Base-by-base conservation (phyloP, 2,888 invertebrate species). In the Margaritifera margaritifera region DNA sequence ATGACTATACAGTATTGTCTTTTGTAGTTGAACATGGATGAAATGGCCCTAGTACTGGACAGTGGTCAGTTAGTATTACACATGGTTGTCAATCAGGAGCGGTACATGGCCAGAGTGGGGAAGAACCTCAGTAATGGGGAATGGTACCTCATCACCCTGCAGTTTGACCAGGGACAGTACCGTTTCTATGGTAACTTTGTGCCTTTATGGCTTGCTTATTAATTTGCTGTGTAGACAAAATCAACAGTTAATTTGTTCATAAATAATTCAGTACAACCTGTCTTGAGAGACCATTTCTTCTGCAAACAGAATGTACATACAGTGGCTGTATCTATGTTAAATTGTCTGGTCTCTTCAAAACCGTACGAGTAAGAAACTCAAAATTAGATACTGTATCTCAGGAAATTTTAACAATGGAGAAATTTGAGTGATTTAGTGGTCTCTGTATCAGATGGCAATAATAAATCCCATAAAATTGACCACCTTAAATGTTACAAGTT, bases 131-230 rank as follows among this genome's bases (percentile, higher is more conserved):
- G 71, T 56, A 71, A 74, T 71, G 84, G 83, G 4, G 80, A 83
- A 53, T 87, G 87, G 87, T 80, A 81, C 67, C 73, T 71, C n/a
- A 77, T 85, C 11, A 64, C 71, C 25, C 53, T 82, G 8, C 68
- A 71, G 51, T 68, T 86, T 57, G 70, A 72, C 11, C 74, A 68
- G 11, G 81, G 81, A 19, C 72, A 76, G 15, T 81, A 83, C 67
- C 75, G 71, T 51, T 25, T 84, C 11, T 71, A 80, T 68, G 78
- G 84, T 86, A 70, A 53, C 71, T 62, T 42, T 52, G n/a, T 22
- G 27, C 19, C 19, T 42, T 42, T 15, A 15, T 31, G 15, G 11
- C 15, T 42, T 42, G 42, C 3, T 42, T 42, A 42, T 42, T 42
- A 8, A 58, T 22, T 59, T 59, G 59, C 55, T 15, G 19, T 24